phyloP scores from a whole-genome alignment of 2,888 invertebrate species.

The Alloscopus bannaensis region DNA sequence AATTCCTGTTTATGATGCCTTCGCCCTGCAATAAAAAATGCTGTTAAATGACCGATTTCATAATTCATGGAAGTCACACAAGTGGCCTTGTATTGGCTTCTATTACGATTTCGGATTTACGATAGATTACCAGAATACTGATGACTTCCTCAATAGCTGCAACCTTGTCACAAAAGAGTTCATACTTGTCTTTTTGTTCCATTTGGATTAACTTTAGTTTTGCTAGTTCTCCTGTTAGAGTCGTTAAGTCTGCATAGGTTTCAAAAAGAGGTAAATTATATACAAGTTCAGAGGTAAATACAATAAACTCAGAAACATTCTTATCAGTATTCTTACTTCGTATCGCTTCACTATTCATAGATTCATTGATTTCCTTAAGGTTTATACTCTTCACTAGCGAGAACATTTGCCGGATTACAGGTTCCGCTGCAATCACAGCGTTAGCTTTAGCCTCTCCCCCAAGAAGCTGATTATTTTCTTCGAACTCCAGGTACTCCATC shows the following conservation, averaged over 20 bases:
- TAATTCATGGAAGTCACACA: not conserved
- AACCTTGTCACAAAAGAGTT: slow-evolving; percentile 65
- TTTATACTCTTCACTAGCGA: slow-evolving; percentile 68
- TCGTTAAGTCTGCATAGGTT: slow-evolving; percentile 71
- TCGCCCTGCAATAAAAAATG: slow-evolving; percentile 36
- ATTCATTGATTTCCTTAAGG: slow-evolving; percentile 66
- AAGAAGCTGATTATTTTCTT: slow-evolving; percentile 71
- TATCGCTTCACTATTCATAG: slow-evolving; percentile 71
- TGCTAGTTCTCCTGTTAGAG: slow-evolving; percentile 67
- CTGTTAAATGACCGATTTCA: slow-evolving; percentile 1
- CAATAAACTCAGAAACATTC: too few relatives aligned
- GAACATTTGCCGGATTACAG: slow-evolving; percentile 72
- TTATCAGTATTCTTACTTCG: slow-evolving; percentile 65
- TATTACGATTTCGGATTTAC: too few relatives aligned
- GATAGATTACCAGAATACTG: slow-evolving; percentile 68
- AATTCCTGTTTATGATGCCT: slow-evolving; percentile 23
- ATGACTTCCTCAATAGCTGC: slow-evolving; percentile 69
- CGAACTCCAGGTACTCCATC: slow-evolving; percentile 71
- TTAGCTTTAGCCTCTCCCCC: slow-evolving; percentile 72
- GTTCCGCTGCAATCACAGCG: slow-evolving; percentile 72
- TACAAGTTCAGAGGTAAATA: too few relatives aligned
- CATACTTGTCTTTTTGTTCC: slow-evolving; percentile 67
- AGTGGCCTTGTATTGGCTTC: too few relatives aligned
- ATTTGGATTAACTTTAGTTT: slow-evolving; percentile 68
- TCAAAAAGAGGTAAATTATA: slow-evolving; percentile 5